A percentile compares a stretch with the other conserved stretches of the same genome.
Conservation (phyloP, 2,888 invertebrate species). For the Hydriomena furcata region DNA sequence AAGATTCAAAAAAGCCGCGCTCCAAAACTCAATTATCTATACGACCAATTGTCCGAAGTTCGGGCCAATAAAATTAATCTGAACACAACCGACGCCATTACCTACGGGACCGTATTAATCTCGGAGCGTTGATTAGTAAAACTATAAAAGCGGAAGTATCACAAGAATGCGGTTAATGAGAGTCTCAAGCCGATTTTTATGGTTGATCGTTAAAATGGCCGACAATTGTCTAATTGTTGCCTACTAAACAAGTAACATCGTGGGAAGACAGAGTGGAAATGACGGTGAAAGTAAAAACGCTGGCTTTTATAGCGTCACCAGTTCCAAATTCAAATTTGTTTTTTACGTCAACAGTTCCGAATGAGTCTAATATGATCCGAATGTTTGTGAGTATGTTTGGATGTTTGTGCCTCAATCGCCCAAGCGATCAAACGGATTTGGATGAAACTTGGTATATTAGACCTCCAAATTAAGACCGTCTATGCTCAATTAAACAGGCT, state of each 20-base stretch:
- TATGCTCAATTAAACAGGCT: no score
- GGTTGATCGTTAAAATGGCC: constrained; percentile 78
- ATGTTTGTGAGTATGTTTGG: no score
- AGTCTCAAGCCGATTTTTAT: constrained; percentile 79
- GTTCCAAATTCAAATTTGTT: constrained; percentile 30
- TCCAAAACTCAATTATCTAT: constrained; percentile 80
- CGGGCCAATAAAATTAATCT: constrained; percentile 79
- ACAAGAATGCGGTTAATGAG: constrained; percentile 83
- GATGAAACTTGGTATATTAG: no score
- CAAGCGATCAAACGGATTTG: no score
- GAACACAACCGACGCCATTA: constrained; percentile 74
- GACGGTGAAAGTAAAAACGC: constrained; percentile 74
- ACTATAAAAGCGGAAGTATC: constrained; percentile 84
- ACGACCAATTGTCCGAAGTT: constrained; percentile 76
- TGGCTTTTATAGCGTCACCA: constrained; percentile 58
- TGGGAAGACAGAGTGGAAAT: constrained; percentile 72
- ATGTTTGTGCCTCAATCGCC: no score
- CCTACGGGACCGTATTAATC: constrained; percentile 77
- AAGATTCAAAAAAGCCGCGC: constrained; percentile 56
- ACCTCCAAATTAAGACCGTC: no score
- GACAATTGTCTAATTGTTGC: constrained; percentile 83
- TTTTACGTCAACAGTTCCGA: constrained; percentile 45
- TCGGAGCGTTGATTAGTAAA: constrained; percentile 81
- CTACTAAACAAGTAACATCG: constrained; percentile 72
- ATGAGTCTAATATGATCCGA: no score